These are phyloP conservation scores for Noctilio leporinus DNA, from an alignment of 2,113 vertebrate genomes.

Conservation along the genomic window DNA sequence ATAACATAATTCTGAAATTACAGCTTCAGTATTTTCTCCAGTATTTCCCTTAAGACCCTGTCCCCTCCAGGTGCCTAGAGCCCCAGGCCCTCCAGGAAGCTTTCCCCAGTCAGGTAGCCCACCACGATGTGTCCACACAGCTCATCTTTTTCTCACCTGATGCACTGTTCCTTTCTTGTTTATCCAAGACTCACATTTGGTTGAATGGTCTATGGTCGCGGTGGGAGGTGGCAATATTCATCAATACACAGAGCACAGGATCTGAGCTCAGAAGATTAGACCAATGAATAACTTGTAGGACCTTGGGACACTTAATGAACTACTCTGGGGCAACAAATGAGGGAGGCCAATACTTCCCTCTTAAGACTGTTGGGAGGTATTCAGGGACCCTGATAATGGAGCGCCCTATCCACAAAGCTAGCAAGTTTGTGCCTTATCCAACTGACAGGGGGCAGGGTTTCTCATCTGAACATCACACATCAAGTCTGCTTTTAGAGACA, in stretches of 20 bases:
- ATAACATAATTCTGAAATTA: background rate
- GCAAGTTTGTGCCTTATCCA: background rate
- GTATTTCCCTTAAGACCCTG: background rate
- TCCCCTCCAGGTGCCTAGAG: background rate
- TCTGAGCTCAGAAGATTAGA: background rate
- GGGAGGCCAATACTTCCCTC: background rate
- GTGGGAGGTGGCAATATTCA: background rate
- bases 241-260: background rate
- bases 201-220: background rate
- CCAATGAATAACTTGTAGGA: background rate
- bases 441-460: background rate
- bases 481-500: background rate
- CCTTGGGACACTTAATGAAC: background rate
- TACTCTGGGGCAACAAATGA: background rate
- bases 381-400: background rate
- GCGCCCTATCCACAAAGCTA: background rate
- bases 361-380: background rate
- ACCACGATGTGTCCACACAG: background rate
- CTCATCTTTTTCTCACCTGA: background rate
- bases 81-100: background rate
- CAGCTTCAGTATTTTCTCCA: background rate
- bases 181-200: background rate
- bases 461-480: background rate
- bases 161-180: background rate
- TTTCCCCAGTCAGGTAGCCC: background rate